Percentiles rank a stretch among this genome's conserved stretches.
Evolutionary conservation across 92 coral and sea anemone species (phyloP).

Genomic region (Epizoanthus ramosus): DNA sequence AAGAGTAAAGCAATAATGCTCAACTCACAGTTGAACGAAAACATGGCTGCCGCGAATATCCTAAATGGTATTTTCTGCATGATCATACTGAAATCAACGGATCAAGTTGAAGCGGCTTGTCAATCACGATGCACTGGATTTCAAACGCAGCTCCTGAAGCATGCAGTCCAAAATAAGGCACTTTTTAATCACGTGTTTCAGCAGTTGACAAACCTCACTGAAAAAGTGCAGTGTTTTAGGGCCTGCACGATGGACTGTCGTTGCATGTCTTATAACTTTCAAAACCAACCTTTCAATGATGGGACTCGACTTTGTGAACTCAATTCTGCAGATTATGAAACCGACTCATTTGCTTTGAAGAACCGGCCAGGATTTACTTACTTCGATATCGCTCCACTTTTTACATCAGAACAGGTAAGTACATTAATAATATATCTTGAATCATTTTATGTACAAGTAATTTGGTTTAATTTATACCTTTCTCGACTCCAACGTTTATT

Average conservation of each 20-base stretch:
- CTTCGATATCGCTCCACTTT: background rate
- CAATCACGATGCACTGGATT: background rate
- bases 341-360: background rate
- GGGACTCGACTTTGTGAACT: slow-evolving; percentile 4
- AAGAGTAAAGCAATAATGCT: too few species aligned
- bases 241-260: background rate
- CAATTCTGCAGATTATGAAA: background rate
- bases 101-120: background rate
- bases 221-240: background rate
- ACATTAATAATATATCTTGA: too few species aligned
- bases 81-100: too few species aligned
- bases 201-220: background rate
- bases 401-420: too few species aligned
- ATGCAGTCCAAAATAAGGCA: background rate
- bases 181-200: background rate
- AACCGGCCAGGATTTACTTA: background rate
- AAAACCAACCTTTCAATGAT: background rate
- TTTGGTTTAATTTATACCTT: too few species aligned
- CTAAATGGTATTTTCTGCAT: too few species aligned
- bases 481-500: too few species aligned
- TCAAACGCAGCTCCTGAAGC: background rate
- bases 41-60: too few species aligned
- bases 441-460: too few species aligned
- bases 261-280: background rate
- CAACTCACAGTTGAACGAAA: too few species aligned